Percentiles rank a stretch among this genome's conserved stretches.
These are phyloP conservation scores for Takifugu flavidus DNA, from an alignment of 2,113 vertebrate genomes.

Conservation along the genomic window DNA sequence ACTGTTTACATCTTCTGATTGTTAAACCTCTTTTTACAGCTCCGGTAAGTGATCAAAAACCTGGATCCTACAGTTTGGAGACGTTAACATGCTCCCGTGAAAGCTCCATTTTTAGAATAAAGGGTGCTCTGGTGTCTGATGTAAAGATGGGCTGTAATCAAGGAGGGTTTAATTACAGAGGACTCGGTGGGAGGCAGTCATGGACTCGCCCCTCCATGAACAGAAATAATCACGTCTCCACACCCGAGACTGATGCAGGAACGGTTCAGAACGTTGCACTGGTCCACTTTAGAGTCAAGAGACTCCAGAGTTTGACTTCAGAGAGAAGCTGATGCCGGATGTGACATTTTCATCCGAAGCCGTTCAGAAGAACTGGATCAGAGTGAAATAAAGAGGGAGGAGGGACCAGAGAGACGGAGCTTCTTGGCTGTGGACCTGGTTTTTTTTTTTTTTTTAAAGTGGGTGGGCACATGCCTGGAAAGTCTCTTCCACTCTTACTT, in stretches of 20 bases:
- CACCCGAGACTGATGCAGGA: conserved; percentile 22
- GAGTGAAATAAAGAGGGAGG: conserved; percentile 51
- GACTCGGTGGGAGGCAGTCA: conserved; percentile 48
- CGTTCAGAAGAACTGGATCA: neutral
- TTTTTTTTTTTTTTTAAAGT: neutral
- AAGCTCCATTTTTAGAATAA: conserved; percentile 52
- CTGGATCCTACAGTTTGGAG: no score
- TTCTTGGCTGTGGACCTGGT: conserved; percentile 3
- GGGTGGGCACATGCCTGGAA: conserved; percentile 36
- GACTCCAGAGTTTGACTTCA: neutral
- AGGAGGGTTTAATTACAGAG: conserved; percentile 65
- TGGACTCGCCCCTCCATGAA: conserved; percentile 63
- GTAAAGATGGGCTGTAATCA: conserved; percentile 66
- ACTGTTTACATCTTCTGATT: no score
- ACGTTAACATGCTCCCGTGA: no score
- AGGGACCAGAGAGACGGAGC: conserved; percentile 58
- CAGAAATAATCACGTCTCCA: conserved; percentile 59
- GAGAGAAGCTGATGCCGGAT: neutral
- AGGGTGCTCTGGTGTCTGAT: conserved; percentile 35
- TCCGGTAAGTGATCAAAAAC: no score
- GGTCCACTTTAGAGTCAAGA: neutral
- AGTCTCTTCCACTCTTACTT: conserved; percentile 48
- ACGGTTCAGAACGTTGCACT: no score
- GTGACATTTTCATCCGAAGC: no score
- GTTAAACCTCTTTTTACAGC: no score